Evolutionary conservation across 2,888 invertebrate genomes (phyloP).

Genomic region (Erebia ligea): DNA sequence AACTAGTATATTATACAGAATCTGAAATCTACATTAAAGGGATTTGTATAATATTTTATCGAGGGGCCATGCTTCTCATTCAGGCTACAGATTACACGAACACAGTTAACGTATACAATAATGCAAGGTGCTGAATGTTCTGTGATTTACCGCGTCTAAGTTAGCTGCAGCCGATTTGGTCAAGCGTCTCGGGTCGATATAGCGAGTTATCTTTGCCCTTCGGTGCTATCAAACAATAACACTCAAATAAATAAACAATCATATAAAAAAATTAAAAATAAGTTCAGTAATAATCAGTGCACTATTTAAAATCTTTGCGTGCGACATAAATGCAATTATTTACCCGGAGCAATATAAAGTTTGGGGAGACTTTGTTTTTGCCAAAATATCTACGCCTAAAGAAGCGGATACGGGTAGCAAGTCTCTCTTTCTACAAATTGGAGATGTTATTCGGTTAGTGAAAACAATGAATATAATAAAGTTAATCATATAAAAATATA

Average conservation of each 20-base stretch:
- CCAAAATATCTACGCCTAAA: constrained; percentile 80
- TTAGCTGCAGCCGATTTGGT: constrained; percentile 72
- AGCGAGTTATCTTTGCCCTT: constrained; percentile 77
- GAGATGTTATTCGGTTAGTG: constrained; percentile 63
- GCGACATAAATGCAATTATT: constrained; percentile 59
- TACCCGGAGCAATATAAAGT: constrained; percentile 71
- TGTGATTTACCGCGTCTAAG: constrained; percentile 73
- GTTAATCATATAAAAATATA: constrained; percentile 29
- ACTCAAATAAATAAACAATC: constrained; percentile 41
- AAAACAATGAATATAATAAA: constrained; percentile 38
- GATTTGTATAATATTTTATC: background rate
- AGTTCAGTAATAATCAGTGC: constrained; percentile 39
- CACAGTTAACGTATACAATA: constrained; percentile 54
- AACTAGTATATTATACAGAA: too few species aligned
- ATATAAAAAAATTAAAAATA: constrained; percentile 30
- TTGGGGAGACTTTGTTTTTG: constrained; percentile 77
- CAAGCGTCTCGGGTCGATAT: constrained; percentile 78
- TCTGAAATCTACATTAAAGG: too few species aligned
- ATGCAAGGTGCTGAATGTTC: constrained; percentile 60
- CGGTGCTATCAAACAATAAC: constrained; percentile 75
- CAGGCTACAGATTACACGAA: constrained; percentile 43
- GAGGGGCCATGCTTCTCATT: constrained; percentile 42
- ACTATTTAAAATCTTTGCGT: constrained; percentile 44
- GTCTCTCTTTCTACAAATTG: constrained; percentile 77
- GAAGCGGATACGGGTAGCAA: constrained; percentile 77